Evolutionary conservation across 2,888 invertebrate genomes (phyloP).

Genomic region (Mesoligia furuncula): DNA sequence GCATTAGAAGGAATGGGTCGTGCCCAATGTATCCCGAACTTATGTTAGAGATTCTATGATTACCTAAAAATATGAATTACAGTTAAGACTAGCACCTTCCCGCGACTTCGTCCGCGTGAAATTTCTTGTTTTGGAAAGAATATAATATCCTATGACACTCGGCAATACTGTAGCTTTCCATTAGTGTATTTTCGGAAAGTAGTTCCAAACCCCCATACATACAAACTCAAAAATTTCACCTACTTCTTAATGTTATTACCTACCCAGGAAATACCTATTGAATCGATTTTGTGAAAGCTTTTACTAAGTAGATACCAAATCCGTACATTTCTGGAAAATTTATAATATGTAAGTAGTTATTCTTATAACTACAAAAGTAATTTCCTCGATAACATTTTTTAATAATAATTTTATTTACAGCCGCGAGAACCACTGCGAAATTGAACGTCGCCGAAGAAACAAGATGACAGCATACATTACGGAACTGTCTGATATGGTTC

Average conservation of each 20-base stretch:
- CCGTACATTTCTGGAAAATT: neutral
- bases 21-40: neutral
- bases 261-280: neutral
- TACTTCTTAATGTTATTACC: neutral
- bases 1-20: neutral
- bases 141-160: neutral
- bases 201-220: neutral
- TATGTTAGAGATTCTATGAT: neutral
- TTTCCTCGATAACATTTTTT: neutral
- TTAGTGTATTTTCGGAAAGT: neutral
- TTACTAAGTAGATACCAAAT: neutral
- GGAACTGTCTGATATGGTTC: slow-evolving; percentile 99
- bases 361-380: neutral
- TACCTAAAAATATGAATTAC: neutral
- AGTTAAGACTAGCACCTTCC: neutral
- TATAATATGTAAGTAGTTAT: neutral
- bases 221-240: neutral
- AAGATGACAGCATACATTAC: slow-evolving; percentile 99
- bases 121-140: neutral
- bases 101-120: neutral
- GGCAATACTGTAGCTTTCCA: neutral
- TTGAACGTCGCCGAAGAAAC: slow-evolving; percentile 99
- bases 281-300: neutral
- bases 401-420: slow-evolving; percentile 78
- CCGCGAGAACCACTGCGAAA: slow-evolving; percentile 99